phyloP scores from a whole-genome alignment of 2,113 vertebrate genomes.

The Corythaeola cristata region DNA sequence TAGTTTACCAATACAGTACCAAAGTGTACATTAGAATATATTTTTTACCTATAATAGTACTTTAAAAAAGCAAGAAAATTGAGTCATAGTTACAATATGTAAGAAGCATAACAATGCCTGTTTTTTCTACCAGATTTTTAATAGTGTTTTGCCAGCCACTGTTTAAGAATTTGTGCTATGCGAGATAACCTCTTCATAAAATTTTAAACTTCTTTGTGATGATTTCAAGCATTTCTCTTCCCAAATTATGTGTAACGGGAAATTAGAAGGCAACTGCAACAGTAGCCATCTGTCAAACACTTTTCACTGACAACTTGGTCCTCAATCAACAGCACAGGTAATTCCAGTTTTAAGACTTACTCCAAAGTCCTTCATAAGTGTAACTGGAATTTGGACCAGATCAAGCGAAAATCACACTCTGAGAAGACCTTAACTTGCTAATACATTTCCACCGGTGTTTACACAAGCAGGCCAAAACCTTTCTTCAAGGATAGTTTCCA shows the following conservation, averaged over 20 bases:
- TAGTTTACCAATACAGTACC: background rate
- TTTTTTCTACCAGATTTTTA: background rate
- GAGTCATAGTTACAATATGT: background rate
- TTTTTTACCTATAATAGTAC: background rate
- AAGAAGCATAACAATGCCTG: background rate
- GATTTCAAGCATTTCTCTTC: background rate
- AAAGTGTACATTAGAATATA: background rate
- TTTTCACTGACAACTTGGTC: background rate
- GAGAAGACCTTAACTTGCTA: background rate
- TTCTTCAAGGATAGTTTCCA: background rate
- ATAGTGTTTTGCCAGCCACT: background rate
- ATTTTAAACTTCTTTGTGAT: background rate
- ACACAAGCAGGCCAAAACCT: background rate
- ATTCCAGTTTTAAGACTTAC: background rate
- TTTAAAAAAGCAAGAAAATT: background rate
- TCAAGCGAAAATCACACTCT: background rate
- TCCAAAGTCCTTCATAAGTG: background rate
- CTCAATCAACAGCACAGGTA: background rate
- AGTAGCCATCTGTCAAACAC: background rate
- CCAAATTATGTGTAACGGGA: background rate
- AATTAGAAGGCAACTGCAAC: background rate
- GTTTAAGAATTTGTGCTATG: background rate
- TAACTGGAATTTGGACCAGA: background rate
- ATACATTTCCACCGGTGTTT: background rate
- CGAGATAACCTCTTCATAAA: background rate